Base-by-base conservation (phyloP, 2,113 vertebrate genomes). In the Mellivora capensis region DNA sequence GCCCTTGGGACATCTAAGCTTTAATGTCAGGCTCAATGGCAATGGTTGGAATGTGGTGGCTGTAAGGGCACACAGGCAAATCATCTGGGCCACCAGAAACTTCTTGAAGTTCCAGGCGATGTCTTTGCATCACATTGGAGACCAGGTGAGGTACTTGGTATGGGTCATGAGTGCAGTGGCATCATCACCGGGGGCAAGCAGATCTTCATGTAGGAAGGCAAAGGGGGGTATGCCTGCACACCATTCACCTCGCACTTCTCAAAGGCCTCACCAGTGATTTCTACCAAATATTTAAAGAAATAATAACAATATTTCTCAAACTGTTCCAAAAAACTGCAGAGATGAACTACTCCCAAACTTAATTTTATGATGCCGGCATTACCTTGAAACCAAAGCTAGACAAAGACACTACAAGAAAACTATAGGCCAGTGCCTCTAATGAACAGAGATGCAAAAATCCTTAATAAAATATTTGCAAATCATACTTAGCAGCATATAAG, bases 41-140 rank as follows among this genome's bases (percentile, higher is more conserved):
- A 96, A 98, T 99, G 97, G 99, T 99, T 88, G 99, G 99, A 79
- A 99, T 99, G 31, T 37, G 98, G 52, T 99, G 98, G 98, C 99
- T 99, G 99, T 99, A 99, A 3, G 99, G 99, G 82, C 99, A 99
- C 98, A 99, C 99, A 0, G 99, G 99, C 47, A 98, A 98, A 0
- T 99, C 99, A 0, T 99, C 99, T 0, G 98, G 98, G 17, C 98
- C 2, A 99, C 98, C 23, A 99, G 99, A 98, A 99, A 99, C 99
- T 99, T 99, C 98, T 99, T 99, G 0, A 99, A 99, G 98, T 99
- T 99, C 99, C 99, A 99, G 95, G 99, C 34, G 80, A 99, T 77
- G 80, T 99, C 99, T 52, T 98, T 99, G 95, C 99, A 98, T 98
- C 99, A 98, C 54, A 99, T 99, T 0, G 99, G 99, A 25, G 99